phyloP scores from a whole-genome alignment of 2,113 vertebrate species.

The Triplophysa dalaica region DNA sequence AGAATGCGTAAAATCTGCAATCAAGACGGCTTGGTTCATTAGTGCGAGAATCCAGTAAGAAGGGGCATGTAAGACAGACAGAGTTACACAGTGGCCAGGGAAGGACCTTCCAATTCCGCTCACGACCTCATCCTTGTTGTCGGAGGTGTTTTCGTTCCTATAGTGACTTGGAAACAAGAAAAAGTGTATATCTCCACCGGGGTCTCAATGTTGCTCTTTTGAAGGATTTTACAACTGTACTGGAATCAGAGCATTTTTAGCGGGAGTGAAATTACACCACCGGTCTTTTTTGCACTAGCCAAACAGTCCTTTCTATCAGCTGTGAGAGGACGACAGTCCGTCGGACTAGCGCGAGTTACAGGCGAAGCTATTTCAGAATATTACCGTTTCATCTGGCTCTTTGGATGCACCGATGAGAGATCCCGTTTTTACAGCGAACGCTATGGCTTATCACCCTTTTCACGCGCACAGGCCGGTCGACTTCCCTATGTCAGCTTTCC shows the following conservation, averaged over 20 bases:
- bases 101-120: slow-evolving; percentile 65
- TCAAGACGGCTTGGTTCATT: slow-evolving; percentile 83
- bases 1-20: slow-evolving; percentile 84
- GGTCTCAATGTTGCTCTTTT: slow-evolving; percentile 36
- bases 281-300: slow-evolving; percentile 23
- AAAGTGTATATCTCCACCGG: slow-evolving; percentile 23
- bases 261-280: slow-evolving; percentile 25
- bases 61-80: slow-evolving; percentile 77
- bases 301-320: slow-evolving; percentile 10
- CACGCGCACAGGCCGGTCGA: slow-evolving; percentile 83
- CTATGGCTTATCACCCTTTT: slow-evolving; percentile 94
- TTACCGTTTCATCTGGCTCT: slow-evolving; percentile 63
- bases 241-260: slow-evolving; percentile 41
- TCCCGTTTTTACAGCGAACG: slow-evolving; percentile 81
- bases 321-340: not conserved
- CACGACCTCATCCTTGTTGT: slow-evolving; percentile 23
- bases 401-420: slow-evolving; percentile 91
- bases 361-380: slow-evolving; percentile 46
- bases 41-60: slow-evolving; percentile 73
- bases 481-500: slow-evolving; percentile 85
- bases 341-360: slow-evolving; percentile 18
- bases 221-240: slow-evolving; percentile 49
- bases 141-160: slow-evolving; percentile 37
- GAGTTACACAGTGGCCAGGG: slow-evolving; percentile 72
- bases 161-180: slow-evolving; percentile 28